phyloP scores from a whole-genome alignment of 2,888 invertebrate genomes.

The Zeuzera pyrina region DNA sequence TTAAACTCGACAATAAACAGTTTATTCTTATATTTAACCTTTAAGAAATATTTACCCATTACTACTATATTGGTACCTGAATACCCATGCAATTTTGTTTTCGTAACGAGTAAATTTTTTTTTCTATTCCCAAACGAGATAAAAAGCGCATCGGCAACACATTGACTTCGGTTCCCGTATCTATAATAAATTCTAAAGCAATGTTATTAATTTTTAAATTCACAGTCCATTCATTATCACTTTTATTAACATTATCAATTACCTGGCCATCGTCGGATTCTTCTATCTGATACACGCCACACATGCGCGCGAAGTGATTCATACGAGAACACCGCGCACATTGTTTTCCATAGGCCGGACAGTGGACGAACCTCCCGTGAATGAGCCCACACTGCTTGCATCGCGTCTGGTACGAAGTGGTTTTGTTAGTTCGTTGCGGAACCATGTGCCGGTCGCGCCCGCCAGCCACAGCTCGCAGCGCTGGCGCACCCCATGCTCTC shows the following conservation, averaged over 20 bases:
- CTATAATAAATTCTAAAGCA: slow-evolving; percentile 13
- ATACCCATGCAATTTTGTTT: slow-evolving; percentile 9
- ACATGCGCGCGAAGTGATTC: slow-evolving; percentile 6
- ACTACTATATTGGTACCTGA: slow-evolving; percentile 10
- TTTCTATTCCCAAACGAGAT: slow-evolving; percentile 2
- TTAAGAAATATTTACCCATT: slow-evolving; percentile 13
- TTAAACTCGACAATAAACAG: slow-evolving; percentile 12
- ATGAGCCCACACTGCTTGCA: neutral
- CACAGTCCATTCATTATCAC: slow-evolving; percentile 10
- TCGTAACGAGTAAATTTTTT: slow-evolving; percentile 8
- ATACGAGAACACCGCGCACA: slow-evolving; percentile 1
- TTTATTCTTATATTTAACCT: slow-evolving; percentile 9
- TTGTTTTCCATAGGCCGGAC: neutral
- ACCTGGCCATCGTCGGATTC: slow-evolving; percentile 4
- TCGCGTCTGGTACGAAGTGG: too few relatives aligned
- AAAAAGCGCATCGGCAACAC: slow-evolving; percentile 11
- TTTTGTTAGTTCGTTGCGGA: too few relatives aligned
- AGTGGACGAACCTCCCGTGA: neutral
- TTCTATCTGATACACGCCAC: slow-evolving; percentile 2
- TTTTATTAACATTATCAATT: neutral
- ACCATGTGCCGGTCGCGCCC: too few relatives aligned
- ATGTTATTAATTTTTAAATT: slow-evolving; percentile 10
- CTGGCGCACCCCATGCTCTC: neutral
- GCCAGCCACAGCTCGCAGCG: too few relatives aligned
- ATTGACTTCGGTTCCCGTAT: slow-evolving; percentile 18